Conservation (phyloP, 2,888 invertebrate genomes). For the Galerucella nymphaeae region DNA sequence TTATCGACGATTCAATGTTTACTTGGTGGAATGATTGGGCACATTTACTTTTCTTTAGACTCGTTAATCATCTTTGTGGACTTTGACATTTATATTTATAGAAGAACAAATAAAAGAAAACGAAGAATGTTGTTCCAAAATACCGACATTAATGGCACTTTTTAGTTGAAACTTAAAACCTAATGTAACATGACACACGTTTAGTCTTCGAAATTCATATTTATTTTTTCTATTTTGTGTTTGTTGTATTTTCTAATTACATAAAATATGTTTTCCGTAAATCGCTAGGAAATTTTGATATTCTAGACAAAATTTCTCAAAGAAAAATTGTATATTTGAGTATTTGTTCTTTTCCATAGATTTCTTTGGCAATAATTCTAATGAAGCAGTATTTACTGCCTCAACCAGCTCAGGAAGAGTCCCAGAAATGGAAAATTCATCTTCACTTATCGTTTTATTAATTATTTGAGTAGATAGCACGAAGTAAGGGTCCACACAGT, state of each 20-base stretch:
- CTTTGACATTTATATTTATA: constrained; percentile 7
- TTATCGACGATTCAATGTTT: not conserved
- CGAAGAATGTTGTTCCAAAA: constrained; percentile 6
- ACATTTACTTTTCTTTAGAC: not conserved
- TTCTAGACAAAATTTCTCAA: no score
- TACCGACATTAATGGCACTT: constrained; percentile 6
- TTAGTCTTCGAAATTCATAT: not conserved
- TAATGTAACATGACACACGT: constrained; percentile 3
- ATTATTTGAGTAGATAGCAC: no score
- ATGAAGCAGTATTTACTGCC: no score
- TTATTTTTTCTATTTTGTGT: not conserved
- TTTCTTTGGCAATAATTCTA: no score
- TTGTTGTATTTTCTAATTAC: not conserved
- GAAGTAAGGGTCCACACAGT: no score
- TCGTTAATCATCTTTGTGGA: constrained; percentile 7
- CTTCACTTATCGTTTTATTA: no score
- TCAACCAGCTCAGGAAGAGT: no score
- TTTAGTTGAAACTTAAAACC: constrained; percentile 5
- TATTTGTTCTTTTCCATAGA: no score
- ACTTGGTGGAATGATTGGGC: constrained; percentile 1
- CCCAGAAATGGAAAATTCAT: no score
- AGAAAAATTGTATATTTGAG: no score
- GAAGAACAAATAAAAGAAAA: not conserved
- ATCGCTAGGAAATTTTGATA: no score
- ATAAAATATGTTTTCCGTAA: not conserved